phyloP scores from a whole-genome alignment of 1,140 invertebrate species.

The Trypoxylus dichotomus region DNA sequence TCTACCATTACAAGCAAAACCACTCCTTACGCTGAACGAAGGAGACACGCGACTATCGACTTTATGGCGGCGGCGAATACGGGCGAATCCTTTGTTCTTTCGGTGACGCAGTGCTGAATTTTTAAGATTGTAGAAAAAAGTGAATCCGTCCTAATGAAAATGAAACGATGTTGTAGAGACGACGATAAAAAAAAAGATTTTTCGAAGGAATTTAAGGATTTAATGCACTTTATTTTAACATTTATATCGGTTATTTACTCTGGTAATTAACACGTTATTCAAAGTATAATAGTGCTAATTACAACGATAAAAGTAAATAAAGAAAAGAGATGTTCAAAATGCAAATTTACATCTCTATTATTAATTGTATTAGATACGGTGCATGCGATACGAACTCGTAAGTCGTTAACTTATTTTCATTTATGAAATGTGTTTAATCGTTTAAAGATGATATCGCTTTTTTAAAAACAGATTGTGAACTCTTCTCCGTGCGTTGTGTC shows the following conservation, averaged over 20 bases:
- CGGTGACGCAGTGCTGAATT: conserved; percentile 21
- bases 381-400: neutral
- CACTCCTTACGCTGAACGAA: conserved; percentile 49
- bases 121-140: conserved; percentile 13
- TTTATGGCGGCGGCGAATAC: conserved; percentile 37
- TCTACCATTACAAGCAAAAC: conserved; percentile 46
- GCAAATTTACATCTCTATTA: too few relatives aligned
- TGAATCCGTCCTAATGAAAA: neutral
- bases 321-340: neutral
- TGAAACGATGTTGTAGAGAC: neutral
- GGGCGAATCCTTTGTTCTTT: conserved; percentile 42
- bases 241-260: neutral
- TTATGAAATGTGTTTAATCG: conserved; percentile 43
- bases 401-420: conserved; percentile 33
- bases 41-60: conserved; percentile 44
- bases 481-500: conserved; percentile 30
- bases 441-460: conserved; percentile 49
- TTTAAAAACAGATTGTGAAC: conserved; percentile 44
- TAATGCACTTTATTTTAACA: neutral
- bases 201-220: neutral
- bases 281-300: neutral
- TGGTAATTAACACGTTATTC: too few relatives aligned
- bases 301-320: neutral
- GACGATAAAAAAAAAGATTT: neutral
- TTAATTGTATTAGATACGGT: neutral